Conservation (phyloP, 2,888 invertebrate species). For the Campaea margaritaria region DNA sequence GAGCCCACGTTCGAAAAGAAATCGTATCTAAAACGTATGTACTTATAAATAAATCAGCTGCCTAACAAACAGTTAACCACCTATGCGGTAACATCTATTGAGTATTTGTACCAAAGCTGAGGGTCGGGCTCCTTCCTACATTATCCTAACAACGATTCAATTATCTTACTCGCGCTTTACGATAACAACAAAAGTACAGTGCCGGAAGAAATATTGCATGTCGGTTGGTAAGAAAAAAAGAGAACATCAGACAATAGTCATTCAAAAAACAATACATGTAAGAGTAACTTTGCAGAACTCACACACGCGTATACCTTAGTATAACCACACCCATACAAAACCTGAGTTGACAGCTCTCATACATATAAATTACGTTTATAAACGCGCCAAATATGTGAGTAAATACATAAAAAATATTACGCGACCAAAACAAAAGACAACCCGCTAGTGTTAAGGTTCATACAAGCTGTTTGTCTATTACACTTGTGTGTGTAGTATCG, state of each 20-base stretch:
- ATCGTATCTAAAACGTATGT: conserved; percentile 14
- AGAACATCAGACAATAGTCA: neutral
- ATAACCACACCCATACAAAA: too few relatives aligned
- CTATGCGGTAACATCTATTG: conserved; percentile 71
- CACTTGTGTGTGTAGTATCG: too few relatives aligned
- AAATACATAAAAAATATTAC: too few relatives aligned
- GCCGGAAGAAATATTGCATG: conserved; percentile 1
- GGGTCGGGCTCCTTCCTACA: conserved; percentile 52
- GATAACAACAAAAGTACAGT: conserved; percentile 5
- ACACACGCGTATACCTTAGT: too few relatives aligned
- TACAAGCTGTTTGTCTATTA: too few relatives aligned
- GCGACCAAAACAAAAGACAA: too few relatives aligned
- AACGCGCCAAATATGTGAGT: too few relatives aligned
- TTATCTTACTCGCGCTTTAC: conserved; percentile 66
- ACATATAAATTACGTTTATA: too few relatives aligned
- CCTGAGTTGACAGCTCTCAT: too few relatives aligned
- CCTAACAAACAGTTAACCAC: conserved; percentile 55
- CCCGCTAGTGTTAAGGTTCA: too few relatives aligned
- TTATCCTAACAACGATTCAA: conserved; percentile 42
- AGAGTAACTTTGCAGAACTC: too few relatives aligned
- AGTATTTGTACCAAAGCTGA: conserved; percentile 82
- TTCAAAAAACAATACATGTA: neutral
- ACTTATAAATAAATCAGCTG: conserved; percentile 55
- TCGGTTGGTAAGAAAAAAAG: neutral
- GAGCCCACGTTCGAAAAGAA: neutral